Evolutionary conservation across 2,888 invertebrate genomes (phyloP), one percentile per base, ranked within the genome.

Genomic region (Apoda limacodes): DNA sequence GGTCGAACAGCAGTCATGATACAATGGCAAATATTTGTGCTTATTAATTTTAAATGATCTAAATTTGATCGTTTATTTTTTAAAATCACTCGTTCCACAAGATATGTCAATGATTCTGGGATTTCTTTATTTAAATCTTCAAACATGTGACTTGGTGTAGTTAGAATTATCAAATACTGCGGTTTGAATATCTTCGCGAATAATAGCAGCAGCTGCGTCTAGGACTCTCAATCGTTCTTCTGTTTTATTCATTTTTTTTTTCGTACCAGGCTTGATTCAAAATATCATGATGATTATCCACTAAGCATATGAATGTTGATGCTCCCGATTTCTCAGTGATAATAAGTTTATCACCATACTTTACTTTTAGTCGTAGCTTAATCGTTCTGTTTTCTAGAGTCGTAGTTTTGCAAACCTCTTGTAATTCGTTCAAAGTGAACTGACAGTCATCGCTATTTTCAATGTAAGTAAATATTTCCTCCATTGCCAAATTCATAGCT

Each of bases 281-380:
- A 35, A 43, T 37, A 32, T 35, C 20, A 38, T 41, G 30, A 34
- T 39, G 34, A 37, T 34, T 33, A 27, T 39, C 35, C 9, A 31
- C 11, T 25, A 41, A 39, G 31, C 40, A 43, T 36, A 39, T 30
- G 26, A 39, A 32, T 33, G 37, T 39, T 40, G 13, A 40, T 33
- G 28, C 19, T 37, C 35, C 41, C 13, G 21, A 13, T 28, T 34
- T 35, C n/a, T n/a, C n/a, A n/a, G n/a, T n/a, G n/a, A n/a, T 50
- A 43, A 51, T 44, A 44, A 54, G 19, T 50, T 42, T 51, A 40
- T 45, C 36, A 28, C 50, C 52, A 52, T 51, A 48, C 41, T 45
- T 46, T 19, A 45, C 14, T 30, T 51, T 51, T 9, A 46, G 13
- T 46, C 46, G 34, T 35, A 35, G 3, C 37, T 51, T 49, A 30